A percentile compares a stretch with the other conserved stretches of the same genome.
phyloP scores from a whole-genome alignment of 2,888 invertebrate genomes.

The Cancer borealis region DNA sequence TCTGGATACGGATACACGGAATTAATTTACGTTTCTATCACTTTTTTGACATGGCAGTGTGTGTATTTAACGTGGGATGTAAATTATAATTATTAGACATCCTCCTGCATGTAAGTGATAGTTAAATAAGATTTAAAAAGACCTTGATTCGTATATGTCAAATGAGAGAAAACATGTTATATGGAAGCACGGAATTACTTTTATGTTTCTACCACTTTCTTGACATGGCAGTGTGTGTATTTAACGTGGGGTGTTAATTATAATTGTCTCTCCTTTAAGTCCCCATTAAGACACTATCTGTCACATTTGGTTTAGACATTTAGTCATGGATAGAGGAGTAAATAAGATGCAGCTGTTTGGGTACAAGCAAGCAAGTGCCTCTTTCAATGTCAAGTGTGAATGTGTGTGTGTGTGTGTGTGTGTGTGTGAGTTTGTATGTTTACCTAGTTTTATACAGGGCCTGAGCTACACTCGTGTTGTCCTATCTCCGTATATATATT shows the following conservation, averaged over 20 bases:
- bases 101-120: constrained; percentile 90
- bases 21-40: neutral
- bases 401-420: neutral
- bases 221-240: neutral
- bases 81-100: constrained; percentile 84
- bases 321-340: neutral
- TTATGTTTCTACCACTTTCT: neutral
- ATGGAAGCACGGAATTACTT: neutral
- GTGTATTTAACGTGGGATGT: neutral
- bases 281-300: neutral
- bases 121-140: neutral
- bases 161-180: too few relatives aligned
- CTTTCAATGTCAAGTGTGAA: neutral
- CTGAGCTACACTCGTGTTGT: too few relatives aligned
- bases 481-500: too few relatives aligned
- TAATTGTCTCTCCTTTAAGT: neutral
- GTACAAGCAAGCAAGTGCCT: neutral
- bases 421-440: too few relatives aligned
- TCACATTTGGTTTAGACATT: too few relatives aligned
- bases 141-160: neutral
- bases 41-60: neutral
- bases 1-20: neutral
- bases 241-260: neutral
- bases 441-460: too few relatives aligned
- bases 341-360: constrained; percentile 4